Evolutionary conservation across 2,113 vertebrate genomes (phyloP).

Genomic region (Strix aluco): DNA sequence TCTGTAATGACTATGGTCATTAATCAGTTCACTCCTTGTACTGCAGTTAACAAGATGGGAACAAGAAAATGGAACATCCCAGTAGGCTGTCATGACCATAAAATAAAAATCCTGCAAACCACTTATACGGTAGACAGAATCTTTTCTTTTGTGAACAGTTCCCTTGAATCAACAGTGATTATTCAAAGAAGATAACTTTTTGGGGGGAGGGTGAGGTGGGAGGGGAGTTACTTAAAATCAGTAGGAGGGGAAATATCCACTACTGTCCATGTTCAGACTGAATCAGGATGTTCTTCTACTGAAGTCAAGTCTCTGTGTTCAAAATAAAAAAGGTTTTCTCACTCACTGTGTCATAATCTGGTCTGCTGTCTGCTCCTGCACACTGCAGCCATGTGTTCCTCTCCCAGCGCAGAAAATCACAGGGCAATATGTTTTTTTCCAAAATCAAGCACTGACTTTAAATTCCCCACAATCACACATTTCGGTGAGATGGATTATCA

Average conservation of each 20-base stretch:
- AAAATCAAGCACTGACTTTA: neutral
- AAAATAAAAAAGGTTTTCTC: neutral
- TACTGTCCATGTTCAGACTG: neutral
- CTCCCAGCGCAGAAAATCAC: neutral
- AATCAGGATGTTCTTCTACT: neutral
- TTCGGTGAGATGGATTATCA: neutral
- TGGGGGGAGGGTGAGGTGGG: accelerated
- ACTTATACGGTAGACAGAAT: neutral
- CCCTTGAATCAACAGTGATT: neutral
- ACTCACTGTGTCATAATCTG: neutral
- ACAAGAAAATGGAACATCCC: neutral
- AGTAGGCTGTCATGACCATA: neutral
- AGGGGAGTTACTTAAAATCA: neutral
- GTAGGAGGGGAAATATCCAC: neutral
- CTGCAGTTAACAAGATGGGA: neutral
- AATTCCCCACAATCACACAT: neutral
- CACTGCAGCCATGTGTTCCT: neutral
- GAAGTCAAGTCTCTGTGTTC: neutral
- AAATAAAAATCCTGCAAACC: neutral
- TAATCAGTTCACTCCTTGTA: neutral
- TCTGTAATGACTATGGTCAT: neutral
- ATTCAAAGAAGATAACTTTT: neutral
- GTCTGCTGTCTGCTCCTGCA: neutral
- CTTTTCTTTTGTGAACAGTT: neutral
- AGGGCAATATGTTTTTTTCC: neutral